Evolutionary conservation across 1,140 invertebrate genomes (phyloP).

Genomic region (Bombus affinis): DNA sequence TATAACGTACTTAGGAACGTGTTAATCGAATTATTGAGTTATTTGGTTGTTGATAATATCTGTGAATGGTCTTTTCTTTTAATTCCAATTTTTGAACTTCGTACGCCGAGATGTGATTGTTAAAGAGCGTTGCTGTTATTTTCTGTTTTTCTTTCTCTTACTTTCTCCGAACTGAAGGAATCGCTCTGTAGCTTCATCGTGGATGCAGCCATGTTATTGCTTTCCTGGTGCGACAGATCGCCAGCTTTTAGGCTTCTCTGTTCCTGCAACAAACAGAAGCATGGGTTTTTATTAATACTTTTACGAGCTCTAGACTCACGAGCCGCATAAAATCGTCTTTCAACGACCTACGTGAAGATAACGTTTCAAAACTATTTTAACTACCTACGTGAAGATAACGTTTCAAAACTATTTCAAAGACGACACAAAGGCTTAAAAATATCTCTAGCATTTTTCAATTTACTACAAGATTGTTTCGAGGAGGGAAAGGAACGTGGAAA

Average conservation of each 20-base stretch:
- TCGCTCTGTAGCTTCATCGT: slow-evolving; percentile 93
- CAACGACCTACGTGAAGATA: not conserved
- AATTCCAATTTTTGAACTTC: too few relatives aligned
- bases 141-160: slow-evolving; percentile 52
- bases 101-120: too few relatives aligned
- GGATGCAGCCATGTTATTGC: slow-evolving; percentile 89
- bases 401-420: not conserved
- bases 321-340: not conserved
- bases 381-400: not conserved
- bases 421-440: not conserved
- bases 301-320: not conserved
- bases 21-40: too few relatives aligned
- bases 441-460: not conserved
- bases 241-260: slow-evolving; percentile 91
- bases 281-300: slow-evolving; percentile 12
- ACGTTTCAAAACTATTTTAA: not conserved
- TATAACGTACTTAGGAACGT: too few relatives aligned
- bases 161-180: slow-evolving; percentile 92
- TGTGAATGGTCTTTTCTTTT: not conserved
- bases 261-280: slow-evolving; percentile 84
- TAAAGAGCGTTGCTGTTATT: not conserved
- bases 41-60: not conserved
- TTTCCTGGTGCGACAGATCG: slow-evolving; percentile 92
- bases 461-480: not conserved
- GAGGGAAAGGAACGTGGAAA: not conserved